These are phyloP conservation scores for Andrena flavipes DNA, from an alignment of 2,888 invertebrate genomes.

Conservation along the genomic window DNA sequence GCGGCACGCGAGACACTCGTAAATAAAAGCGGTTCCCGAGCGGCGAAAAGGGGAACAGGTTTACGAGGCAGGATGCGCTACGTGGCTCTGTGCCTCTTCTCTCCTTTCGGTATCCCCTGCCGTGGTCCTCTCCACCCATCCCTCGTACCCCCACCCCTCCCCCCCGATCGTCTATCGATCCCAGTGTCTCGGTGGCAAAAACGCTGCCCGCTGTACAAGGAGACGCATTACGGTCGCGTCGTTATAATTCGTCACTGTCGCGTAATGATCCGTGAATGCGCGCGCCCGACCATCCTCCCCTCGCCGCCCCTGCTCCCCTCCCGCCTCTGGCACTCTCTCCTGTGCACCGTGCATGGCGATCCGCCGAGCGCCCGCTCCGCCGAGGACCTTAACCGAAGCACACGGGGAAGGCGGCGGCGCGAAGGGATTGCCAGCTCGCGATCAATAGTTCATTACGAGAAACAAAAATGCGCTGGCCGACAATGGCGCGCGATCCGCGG, in stretches of 20 bases:
- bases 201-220: constrained; percentile 69
- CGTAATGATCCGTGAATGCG: constrained; percentile 79
- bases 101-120: constrained; percentile 51
- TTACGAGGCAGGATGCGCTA: constrained; percentile 76
- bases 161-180: constrained; percentile 72
- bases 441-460: constrained; percentile 83
- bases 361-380: constrained; percentile 21
- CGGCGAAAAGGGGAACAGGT: constrained; percentile 79
- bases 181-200: constrained; percentile 70
- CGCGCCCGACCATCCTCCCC: constrained; percentile 55
- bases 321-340: background rate
- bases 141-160: constrained; percentile 15
- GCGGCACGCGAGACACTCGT: constrained; percentile 76
- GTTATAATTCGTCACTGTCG: constrained; percentile 82
- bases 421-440: constrained; percentile 75
- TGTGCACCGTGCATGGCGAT: background rate
- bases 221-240: constrained; percentile 77
- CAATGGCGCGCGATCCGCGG: constrained; percentile 73
- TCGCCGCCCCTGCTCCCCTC: background rate
- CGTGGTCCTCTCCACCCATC: background rate
- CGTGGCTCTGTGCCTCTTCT: constrained; percentile 56
- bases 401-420: constrained; percentile 51
- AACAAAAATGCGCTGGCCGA: constrained; percentile 78
- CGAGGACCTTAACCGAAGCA: constrained; percentile 53
- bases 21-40: constrained; percentile 74